These are phyloP conservation scores for Erynnis tages DNA, from an alignment of 2,888 invertebrate species.

Conservation along the genomic window DNA sequence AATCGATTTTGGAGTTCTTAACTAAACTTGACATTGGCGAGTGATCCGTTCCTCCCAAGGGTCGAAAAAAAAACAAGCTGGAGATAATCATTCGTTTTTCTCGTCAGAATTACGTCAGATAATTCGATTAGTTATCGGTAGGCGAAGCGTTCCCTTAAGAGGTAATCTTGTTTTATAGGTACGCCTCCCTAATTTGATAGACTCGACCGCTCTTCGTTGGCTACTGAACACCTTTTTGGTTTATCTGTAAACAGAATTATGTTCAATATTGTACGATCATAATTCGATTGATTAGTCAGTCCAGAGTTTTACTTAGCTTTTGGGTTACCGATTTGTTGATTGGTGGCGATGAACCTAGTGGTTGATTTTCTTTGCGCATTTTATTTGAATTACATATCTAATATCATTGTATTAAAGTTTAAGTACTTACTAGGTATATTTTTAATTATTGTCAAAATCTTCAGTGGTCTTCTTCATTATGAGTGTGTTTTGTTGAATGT, in stretches of 20 bases:
- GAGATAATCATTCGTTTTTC: conserved; percentile 74
- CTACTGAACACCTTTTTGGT: conserved; percentile 40
- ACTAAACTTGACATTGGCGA: conserved; percentile 45
- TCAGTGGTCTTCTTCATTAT: too few relatives aligned
- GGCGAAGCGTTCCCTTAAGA: conserved; percentile 64
- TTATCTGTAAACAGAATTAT: conserved; percentile 25
- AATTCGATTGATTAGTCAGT: too few relatives aligned
- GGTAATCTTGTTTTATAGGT: conserved; percentile 68
- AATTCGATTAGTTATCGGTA: conserved; percentile 76
- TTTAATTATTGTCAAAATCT: too few relatives aligned
- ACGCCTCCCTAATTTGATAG: conserved; percentile 56
- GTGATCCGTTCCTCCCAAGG: conserved; percentile 57
- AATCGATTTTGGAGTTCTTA: neutral
- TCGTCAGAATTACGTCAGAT: conserved; percentile 68
- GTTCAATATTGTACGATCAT: conserved; percentile 4
- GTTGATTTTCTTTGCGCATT: too few relatives aligned
- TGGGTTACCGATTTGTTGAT: too few relatives aligned
- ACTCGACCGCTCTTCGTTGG: conserved; percentile 33
- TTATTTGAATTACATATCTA: too few relatives aligned
- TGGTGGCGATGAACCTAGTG: too few relatives aligned
- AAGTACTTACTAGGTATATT: too few relatives aligned
- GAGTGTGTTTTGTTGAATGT: too few relatives aligned
- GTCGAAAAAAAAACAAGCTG: conserved; percentile 57
- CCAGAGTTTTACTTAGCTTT: conserved; percentile 13
- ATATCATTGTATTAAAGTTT: too few relatives aligned